A percentile compares a stretch with the other conserved stretches of the same genome.
Conservation (phyloP, 2,888 invertebrate genomes). For the Plebejus anna region DNA sequence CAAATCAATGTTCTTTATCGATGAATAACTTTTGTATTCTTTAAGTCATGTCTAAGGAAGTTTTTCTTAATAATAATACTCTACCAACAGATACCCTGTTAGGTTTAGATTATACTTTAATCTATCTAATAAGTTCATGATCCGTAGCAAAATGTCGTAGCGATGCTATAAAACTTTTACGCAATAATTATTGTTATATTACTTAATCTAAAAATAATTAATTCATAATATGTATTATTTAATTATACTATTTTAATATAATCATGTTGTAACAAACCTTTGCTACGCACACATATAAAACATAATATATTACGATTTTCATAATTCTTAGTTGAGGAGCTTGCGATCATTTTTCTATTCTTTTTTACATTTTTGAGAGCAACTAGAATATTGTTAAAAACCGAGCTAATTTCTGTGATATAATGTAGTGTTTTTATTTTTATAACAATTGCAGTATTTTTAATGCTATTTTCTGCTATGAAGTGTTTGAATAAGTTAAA, state of each 20-base stretch:
- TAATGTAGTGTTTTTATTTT: constrained; percentile 38
- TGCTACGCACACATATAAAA: neutral
- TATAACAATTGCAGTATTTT: neutral
- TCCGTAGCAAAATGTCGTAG: neutral
- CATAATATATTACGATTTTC: neutral
- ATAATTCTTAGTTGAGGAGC: neutral
- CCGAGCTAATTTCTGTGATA: constrained; percentile 48
- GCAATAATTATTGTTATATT: no score
- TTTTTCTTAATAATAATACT: neutral
- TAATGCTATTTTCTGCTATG: neutral
- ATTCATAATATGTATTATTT: no score
- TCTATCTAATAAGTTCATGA: neutral
- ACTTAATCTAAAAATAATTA: no score
- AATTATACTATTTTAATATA: no score
- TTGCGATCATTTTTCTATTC: neutral
- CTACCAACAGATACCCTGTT: neutral
- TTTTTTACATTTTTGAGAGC: neutral
- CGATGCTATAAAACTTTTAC: neutral
- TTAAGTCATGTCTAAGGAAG: neutral
- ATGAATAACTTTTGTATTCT: no score
- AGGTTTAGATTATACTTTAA: neutral
- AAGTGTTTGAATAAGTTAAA: neutral
- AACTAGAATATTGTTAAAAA: neutral
- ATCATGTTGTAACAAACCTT: neutral
- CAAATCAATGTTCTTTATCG: neutral